These are phyloP conservation scores for Parambassis ranga DNA, from an alignment of 2,797 vertebrate species.

Conservation along the genomic window DNA sequence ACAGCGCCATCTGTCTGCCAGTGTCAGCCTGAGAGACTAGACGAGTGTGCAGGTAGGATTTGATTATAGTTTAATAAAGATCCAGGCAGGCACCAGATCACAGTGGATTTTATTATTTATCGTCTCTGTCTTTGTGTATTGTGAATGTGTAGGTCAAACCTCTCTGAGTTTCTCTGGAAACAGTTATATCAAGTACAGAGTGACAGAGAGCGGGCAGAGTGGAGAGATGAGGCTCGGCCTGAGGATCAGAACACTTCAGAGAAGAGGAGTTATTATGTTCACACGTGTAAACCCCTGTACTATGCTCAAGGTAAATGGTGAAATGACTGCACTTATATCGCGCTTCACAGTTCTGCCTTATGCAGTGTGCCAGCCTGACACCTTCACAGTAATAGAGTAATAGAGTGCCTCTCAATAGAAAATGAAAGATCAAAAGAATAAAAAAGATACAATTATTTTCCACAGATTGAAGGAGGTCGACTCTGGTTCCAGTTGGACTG, in stretches of 20 bases:
- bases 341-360: background rate
- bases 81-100: background rate
- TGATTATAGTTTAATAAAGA: rapidly evolving
- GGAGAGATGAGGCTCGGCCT: constrained; percentile 91
- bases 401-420: background rate
- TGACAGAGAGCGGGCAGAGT: constrained; percentile 85
- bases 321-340: background rate
- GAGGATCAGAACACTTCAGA: constrained; percentile 89
- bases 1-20: constrained; percentile 89
- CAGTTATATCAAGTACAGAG: constrained; percentile 94
- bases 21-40: constrained; percentile 82
- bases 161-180: constrained; percentile 92
- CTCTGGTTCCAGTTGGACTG: constrained; percentile 96
- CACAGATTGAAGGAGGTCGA: constrained; percentile 90
- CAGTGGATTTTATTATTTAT: background rate
- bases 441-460: background rate
- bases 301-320: constrained; percentile 87
- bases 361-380: background rate
- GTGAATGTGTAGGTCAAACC: constrained; percentile 72
- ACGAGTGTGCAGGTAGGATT: constrained; percentile 86
- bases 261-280: constrained; percentile 93
- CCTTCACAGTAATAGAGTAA: background rate
- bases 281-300: constrained; percentile 93
- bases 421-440: background rate
- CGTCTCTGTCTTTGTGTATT: background rate